Percentiles rank a stretch among this genome's conserved stretches.
These are phyloP conservation scores for Conger conger DNA, from an alignment of 2,113 vertebrate species.

Conservation along the genomic window DNA sequence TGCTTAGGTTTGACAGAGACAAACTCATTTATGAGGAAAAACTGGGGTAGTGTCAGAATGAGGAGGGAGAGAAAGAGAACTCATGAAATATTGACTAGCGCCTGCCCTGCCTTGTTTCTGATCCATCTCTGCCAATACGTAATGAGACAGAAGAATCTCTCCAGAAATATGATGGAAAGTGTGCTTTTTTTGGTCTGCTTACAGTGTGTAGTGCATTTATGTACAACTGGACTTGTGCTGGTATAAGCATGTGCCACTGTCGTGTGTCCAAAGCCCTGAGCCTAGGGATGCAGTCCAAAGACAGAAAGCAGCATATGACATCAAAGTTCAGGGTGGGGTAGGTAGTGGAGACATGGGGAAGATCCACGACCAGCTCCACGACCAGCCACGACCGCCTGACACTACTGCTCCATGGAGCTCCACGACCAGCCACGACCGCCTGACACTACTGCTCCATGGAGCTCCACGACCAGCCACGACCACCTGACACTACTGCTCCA, in stretches of 20 bases:
- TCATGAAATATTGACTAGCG: constrained; percentile 47
- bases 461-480: too few relatives aligned
- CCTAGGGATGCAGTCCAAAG: neutral
- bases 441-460: neutral
- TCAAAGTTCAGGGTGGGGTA: neutral
- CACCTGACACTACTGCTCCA: too few relatives aligned
- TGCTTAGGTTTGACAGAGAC: constrained; percentile 36
- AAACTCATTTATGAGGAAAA: constrained; percentile 30
- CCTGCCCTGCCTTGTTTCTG: constrained; percentile 27
- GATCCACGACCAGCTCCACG: too few relatives aligned
- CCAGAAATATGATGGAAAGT: constrained; percentile 13
- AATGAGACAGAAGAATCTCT: constrained; percentile 13
- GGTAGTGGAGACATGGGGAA: neutral
- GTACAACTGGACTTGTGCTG: neutral
- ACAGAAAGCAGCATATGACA: neutral
- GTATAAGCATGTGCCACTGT: neutral
- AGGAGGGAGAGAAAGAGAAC: constrained; percentile 24
- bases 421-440: constrained; percentile 7
- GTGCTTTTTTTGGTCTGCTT: neutral
- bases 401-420: neutral
- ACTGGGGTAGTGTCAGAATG: constrained; percentile 30
- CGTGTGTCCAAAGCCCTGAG: neutral
- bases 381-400: constrained; percentile 5
- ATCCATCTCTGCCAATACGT: constrained; percentile 31
- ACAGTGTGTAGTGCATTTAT: neutral